Base-by-base conservation (phyloP, 2,888 invertebrate species). In the Pristionchus mayeri region DNA sequence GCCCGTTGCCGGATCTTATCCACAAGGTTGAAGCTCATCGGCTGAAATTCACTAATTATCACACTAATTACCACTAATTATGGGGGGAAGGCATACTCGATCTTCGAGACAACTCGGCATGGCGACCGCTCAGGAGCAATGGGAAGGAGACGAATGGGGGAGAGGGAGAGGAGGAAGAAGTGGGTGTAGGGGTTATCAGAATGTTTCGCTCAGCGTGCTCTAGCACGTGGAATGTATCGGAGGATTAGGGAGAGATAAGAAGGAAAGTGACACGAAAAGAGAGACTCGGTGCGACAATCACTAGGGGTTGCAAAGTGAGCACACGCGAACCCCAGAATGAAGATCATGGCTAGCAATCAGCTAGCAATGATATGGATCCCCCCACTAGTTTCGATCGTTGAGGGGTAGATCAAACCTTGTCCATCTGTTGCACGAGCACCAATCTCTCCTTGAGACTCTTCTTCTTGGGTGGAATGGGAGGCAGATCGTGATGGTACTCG, bases 1-100 rank as follows among this genome's bases (percentile, higher is more conserved):
- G 88, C 85, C 44, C 87, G 87, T 30, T 86, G 82, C 54, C 88
- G 87, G 50, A 89, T 71, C 34, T 87, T 82, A 30, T 90, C 90
- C 11, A 90, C 89, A 21, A 88, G n/a, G 60, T 88, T 89, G 76
- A 27, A 27, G 16, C 21, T 78, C 76, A 78, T 78, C 1, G 27
- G 50, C 76, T 78, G 30, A 11, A 78, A 50, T 3, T 30, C n/a
- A 18, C 2, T 18, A 6, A 48, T 76, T 18, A 13, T 18, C 13
- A 9, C 7, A 71, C 40, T 40, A n/a, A 71, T 71, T 76, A 44
- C 16, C 1, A 24, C 24, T n/a, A 44, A 44, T 75, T 75, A 78
- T 0, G 3, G 30, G 3, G 9, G 21, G 11, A 40, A 21, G 3
- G 2, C 50, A 13, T 18, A 50, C 76, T 27, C 76, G 30, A 48